These are phyloP conservation scores for Lochmaea crataegi DNA, from an alignment of 2,888 invertebrate genomes.

Conservation along the genomic window DNA sequence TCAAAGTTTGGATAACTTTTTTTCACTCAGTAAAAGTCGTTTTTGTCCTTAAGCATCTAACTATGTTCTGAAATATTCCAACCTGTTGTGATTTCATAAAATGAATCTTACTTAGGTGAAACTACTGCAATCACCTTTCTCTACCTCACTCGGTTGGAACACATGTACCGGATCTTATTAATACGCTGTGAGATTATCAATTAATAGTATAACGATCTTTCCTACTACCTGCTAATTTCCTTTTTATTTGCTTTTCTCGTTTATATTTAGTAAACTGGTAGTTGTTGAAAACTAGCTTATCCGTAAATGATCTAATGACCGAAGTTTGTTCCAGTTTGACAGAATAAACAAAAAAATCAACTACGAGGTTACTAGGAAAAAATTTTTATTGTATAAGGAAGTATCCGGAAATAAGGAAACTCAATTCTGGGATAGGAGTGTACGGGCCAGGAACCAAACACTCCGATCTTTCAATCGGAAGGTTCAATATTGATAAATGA, in stretches of 20 bases:
- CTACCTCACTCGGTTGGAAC: slow-evolving; percentile 17
- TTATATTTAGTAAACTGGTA: slow-evolving; percentile 31
- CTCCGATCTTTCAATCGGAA: too few relatives aligned
- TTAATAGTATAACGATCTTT: slow-evolving; percentile 18
- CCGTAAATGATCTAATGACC: slow-evolving; percentile 60
- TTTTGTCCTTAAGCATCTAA: too few relatives aligned
- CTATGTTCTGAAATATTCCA: neutral
- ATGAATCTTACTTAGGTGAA: slow-evolving; percentile 9
- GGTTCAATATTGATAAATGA: too few relatives aligned
- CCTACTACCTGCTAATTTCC: slow-evolving; percentile 19
- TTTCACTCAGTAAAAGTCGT: too few relatives aligned
- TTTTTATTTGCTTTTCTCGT: slow-evolving; percentile 17
- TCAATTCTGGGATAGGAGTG: too few relatives aligned
- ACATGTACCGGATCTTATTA: slow-evolving; percentile 29
- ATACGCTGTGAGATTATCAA: slow-evolving; percentile 27
- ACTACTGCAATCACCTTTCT: slow-evolving; percentile 23
- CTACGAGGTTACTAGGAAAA: slow-evolving; percentile 23
- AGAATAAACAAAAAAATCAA: slow-evolving; percentile 42
- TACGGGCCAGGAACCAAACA: too few relatives aligned
- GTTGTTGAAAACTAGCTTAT: slow-evolving; percentile 39
- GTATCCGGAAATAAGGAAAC: too few relatives aligned
- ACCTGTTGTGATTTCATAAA: neutral
- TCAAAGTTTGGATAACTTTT: too few relatives aligned
- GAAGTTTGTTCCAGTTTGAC: slow-evolving; percentile 60
- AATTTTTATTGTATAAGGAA: too few relatives aligned